Evolutionary conservation across 2,888 invertebrate genomes (phyloP).

Genomic region (Hyles lineata): DNA sequence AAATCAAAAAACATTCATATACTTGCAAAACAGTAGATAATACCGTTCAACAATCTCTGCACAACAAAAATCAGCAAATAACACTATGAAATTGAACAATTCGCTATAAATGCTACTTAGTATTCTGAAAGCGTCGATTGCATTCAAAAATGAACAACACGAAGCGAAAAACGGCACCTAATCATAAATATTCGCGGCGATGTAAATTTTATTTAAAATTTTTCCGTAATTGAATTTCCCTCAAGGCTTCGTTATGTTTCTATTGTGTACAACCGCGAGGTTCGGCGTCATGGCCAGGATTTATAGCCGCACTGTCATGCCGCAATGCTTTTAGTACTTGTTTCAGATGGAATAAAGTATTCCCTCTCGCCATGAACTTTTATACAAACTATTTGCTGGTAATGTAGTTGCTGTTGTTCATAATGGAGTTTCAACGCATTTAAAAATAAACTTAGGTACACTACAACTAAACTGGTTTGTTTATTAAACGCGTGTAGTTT

Average conservation of each 20-base stretch:
- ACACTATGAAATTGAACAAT: neutral
- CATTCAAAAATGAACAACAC: constrained; percentile 8
- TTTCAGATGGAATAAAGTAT: constrained; percentile 19
- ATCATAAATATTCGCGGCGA: constrained; percentile 20
- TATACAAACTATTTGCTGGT: constrained; percentile 1
- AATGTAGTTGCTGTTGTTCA: neutral
- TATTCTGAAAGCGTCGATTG: neutral
- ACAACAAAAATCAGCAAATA: too few species aligned
- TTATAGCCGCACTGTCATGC: constrained; percentile 22
- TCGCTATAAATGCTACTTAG: neutral
- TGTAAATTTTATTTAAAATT: constrained; percentile 36
- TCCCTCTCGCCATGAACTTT: neutral
- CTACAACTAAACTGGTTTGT: too few species aligned
- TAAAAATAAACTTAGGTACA: neutral
- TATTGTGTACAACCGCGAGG: constrained; percentile 4
- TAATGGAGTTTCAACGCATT: neutral
- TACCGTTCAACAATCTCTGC: too few species aligned
- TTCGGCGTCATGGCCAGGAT: constrained; percentile 29
- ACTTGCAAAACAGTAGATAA: too few species aligned
- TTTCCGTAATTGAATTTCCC: constrained; percentile 43
- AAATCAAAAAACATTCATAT: too few species aligned
- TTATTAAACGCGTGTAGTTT: too few species aligned
- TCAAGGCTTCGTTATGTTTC: constrained; percentile 36
- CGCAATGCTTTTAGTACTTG: constrained; percentile 17
- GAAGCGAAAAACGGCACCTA: neutral